Percentiles rank a stretch among this genome's conserved stretches.
These are phyloP conservation scores for Zaprionus vittiger DNA, from an alignment of 1,140 invertebrate genomes.

Conservation along the genomic window DNA sequence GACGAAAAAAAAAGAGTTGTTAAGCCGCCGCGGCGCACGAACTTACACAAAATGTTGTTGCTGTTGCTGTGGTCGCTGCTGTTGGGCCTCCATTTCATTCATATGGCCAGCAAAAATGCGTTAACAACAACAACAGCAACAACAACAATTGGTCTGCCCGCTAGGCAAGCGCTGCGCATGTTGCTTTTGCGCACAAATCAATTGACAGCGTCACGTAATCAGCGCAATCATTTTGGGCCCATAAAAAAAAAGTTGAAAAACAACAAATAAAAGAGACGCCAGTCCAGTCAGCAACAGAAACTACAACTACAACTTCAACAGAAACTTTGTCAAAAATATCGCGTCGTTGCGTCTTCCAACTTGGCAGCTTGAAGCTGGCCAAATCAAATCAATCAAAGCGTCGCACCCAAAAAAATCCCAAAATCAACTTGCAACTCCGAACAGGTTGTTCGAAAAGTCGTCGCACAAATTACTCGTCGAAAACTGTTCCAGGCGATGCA, in stretches of 20 bases:
- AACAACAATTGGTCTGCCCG: slow-evolving; percentile 42
- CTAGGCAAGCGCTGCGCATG: slow-evolving; percentile 38
- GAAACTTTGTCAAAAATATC: slow-evolving; percentile 45
- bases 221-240: slow-evolving; percentile 69
- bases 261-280: slow-evolving; percentile 30
- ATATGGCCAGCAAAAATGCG: slow-evolving; percentile 55
- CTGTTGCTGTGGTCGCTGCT: slow-evolving; percentile 28
- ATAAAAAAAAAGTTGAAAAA: slow-evolving; percentile 47
- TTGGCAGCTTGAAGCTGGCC: slow-evolving; percentile 35
- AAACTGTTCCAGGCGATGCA: slow-evolving; percentile 25
- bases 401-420: slow-evolving; percentile 47
- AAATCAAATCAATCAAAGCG: slow-evolving; percentile 56
- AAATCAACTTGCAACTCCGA: slow-evolving; percentile 36
- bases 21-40: slow-evolving; percentile 51
- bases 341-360: slow-evolving; percentile 31
- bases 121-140: slow-evolving; percentile 44
- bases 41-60: slow-evolving; percentile 50
- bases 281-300: slow-evolving; percentile 45
- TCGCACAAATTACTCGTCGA: slow-evolving; percentile 5
- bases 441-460: slow-evolving; percentile 37
- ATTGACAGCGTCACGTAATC: slow-evolving; percentile 80
- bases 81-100: slow-evolving; percentile 67
- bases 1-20: slow-evolving; percentile 45
- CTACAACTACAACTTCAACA: slow-evolving; percentile 19
- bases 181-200: slow-evolving; percentile 65